A percentile compares a stretch with the other conserved stretches of the same genome.
Evolutionary conservation across 2,888 invertebrate species (phyloP).

Genomic region (Chirona hameri): DNA sequence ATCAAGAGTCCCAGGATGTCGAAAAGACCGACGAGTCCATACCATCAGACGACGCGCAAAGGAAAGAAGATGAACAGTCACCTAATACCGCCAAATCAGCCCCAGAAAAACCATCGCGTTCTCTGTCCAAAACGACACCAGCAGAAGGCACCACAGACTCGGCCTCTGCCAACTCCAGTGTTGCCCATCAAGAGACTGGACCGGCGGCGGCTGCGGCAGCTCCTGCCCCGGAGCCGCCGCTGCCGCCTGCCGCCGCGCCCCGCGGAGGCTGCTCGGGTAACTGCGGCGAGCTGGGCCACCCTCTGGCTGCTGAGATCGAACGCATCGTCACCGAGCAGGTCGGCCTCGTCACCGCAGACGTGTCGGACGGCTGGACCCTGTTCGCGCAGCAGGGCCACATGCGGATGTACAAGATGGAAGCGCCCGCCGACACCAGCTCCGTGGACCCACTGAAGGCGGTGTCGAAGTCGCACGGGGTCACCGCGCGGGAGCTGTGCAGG

Average conservation of each 20-base stretch:
- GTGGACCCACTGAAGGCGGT: slow-evolving; percentile 97
- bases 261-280: slow-evolving; percentile 54
- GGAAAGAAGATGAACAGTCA: too few relatives aligned
- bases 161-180: too few relatives aligned
- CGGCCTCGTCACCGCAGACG: slow-evolving; percentile 56
- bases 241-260: not conserved
- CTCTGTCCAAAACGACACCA: not conserved
- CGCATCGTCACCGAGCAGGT: slow-evolving; percentile 57
- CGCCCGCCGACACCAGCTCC: slow-evolving; percentile 92
- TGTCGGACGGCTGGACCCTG: slow-evolving; percentile 87
- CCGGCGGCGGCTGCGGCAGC: not conserved
- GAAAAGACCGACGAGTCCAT: not conserved
- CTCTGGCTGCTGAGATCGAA: slow-evolving; percentile 57
- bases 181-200: not conserved
- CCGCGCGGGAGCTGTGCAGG: slow-evolving; percentile 95
- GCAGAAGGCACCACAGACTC: too few relatives aligned
- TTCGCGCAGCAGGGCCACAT: slow-evolving; percentile 99
- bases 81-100: too few relatives aligned
- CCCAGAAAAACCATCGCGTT: too few relatives aligned
- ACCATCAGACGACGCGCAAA: too few relatives aligned
- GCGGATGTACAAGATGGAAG: slow-evolving; percentile 94
- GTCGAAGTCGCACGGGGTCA: slow-evolving; percentile 93
- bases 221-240: not conserved
- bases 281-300: slow-evolving; percentile 51
- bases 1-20: not conserved